Conservation (phyloP, 2,888 invertebrate species). For the Corythucha ciliata region DNA sequence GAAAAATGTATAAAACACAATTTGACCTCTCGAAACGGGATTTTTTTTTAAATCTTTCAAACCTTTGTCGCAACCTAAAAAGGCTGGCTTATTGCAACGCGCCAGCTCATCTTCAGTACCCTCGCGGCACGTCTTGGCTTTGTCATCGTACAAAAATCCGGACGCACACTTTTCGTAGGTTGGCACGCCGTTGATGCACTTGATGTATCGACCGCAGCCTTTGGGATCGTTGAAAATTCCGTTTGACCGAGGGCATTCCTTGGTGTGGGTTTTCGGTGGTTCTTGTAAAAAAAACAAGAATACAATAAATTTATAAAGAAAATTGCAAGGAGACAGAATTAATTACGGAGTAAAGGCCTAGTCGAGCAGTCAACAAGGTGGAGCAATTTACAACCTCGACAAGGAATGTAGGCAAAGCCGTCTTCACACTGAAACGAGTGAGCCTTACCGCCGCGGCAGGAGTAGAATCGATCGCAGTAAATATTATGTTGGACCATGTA, state of each 20-base stretch:
- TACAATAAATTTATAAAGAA: background rate
- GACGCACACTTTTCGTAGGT: slow-evolving; percentile 30
- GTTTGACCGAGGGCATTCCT: slow-evolving; percentile 26
- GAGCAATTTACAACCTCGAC: slow-evolving; percentile 32
- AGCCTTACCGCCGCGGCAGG: slow-evolving; percentile 32
- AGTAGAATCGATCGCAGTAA: slow-evolving; percentile 35
- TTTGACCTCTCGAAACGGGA: background rate
- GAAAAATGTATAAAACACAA: slow-evolving; percentile 3
- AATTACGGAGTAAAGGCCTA: slow-evolving; percentile 34
- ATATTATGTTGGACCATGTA: slow-evolving; percentile 32
- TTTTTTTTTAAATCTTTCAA: background rate
- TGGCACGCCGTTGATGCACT: slow-evolving; percentile 35
- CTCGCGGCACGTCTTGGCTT: slow-evolving; percentile 30
- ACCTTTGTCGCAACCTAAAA: slow-evolving; percentile 26
- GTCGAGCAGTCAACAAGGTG: slow-evolving; percentile 34
- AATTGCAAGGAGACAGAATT: background rate
- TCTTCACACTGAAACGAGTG: slow-evolving; percentile 34
- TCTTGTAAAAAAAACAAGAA: slow-evolving; percentile 21
- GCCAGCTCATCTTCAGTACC: slow-evolving; percentile 31
- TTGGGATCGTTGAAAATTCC: slow-evolving; percentile 29
- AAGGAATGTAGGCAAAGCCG: slow-evolving; percentile 33
- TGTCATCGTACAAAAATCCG: slow-evolving; percentile 32
- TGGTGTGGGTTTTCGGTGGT: slow-evolving; percentile 27
- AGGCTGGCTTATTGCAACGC: slow-evolving; percentile 25
- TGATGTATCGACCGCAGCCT: slow-evolving; percentile 34